Base-by-base conservation (phyloP, 2,797 vertebrate species). In the Gymnothorax reevesii region DNA sequence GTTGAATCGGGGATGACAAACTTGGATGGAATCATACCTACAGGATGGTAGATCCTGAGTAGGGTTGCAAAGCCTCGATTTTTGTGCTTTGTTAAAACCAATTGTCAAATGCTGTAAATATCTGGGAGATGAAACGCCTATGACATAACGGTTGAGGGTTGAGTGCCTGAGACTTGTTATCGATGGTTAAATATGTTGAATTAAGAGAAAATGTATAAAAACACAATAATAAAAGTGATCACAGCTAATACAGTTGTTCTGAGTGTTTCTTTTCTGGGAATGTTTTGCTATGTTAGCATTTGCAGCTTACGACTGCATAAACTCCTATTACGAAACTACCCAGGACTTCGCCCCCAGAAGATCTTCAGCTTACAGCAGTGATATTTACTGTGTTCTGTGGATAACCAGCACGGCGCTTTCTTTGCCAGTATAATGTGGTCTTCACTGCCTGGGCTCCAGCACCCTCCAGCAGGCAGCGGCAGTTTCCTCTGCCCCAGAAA, bases 211-310 rank as follows among this genome's bases (percentile, higher is more conserved):
- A 92, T 93, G 88, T 93, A 89, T 94, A 92, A 96, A 96, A 95
- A 95, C 60, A 49, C 17, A 95, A 90, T 95, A 96, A 96, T 95
- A 96, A 95, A 95, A 90, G 92, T 93, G 92, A 91, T 95, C 89
- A 71, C 89, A 90, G 88, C 90, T 86, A 7, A 12, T 25, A 12
- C 64, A 71, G 57, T 6, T 82, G 84, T 8, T 80, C 20, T 64
- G n/a, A 15, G 15, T 66, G 22, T 62, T 84, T 33, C 71, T 10
- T 84, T 42, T 17, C 71, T 42, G 71, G 42, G 13, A 17, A 27
- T 33, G 71, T 42, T 33, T 75, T n/a, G 49, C 20, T 2, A 10
- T 8, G 5, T 33, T 4, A 33, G 12, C 42, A 13, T 42, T 42
- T 4, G 17, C 13, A 79, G 49, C 49, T 17, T 54, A 69, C 27